Evolutionary conservation across 2,888 invertebrate species (phyloP), one percentile per base, ranked within the genome.

Genomic region (Nomada lathburiana): DNA sequence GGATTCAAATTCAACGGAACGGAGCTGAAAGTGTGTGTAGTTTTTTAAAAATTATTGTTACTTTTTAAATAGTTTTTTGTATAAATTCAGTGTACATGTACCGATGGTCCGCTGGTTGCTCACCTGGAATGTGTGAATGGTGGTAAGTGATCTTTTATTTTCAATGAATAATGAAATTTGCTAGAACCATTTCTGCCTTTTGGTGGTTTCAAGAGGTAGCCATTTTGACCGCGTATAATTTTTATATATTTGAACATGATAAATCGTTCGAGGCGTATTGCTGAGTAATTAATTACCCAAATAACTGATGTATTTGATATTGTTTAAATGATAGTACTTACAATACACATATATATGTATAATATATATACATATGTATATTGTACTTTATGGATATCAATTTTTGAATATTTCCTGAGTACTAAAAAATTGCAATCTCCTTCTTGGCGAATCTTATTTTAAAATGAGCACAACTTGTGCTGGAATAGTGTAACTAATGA

Each of bases 231-330:
- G 23, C 13, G 10, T 18, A 7, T 18, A 9, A 64, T 18, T 16
- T 20, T 23, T 42, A 2, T 2, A 47, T 64, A 64, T 53, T 20
- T 20, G 29, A 69, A 60, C 3, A 29, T 1, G 16, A 11, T 4
- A 47, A 50, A 20, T 36, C 3, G 20, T 52, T 67, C 2, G 2
- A 18, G 36, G 42, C 57, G 16, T 74, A 64, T 64, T 29, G 50
- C 42, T 2, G 16, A n/a, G 42, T 23, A 36, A 67, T 36, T 5
- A 18, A 57, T 2, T 74, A 72, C 71, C 60, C 76, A 86, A 86
- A 86, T 80, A 82, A 64, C 62, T 76, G 20, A 26, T 86, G 86
- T 84, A 80, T 86, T 86, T 81, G n/a, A 63, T 16, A 70, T 60
- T 50, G 23, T 70, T 47, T 20, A 71, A 76, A 64, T n/a, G 53